Base-by-base conservation (phyloP, 2,797 vertebrate genomes). In the Nyctalus aviator region DNA sequence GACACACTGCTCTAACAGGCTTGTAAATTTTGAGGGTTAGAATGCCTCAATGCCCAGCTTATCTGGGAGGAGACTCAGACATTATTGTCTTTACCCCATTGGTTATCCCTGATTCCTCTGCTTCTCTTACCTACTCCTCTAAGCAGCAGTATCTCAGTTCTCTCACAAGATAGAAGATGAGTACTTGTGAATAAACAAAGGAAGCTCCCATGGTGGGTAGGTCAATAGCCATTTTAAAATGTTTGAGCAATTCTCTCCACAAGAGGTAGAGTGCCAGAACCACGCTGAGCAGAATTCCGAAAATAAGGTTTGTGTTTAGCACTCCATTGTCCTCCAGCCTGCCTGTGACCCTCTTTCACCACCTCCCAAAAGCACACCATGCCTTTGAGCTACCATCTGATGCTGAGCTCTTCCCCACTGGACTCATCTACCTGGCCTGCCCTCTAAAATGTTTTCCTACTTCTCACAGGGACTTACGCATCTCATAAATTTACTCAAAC, bases 181-280 rank as follows among this genome's bases (percentile, higher is more conserved):
- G n/a, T 72, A 23, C 46, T 76, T 90, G 1, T 68, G 78, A 93
- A 77, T 20, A 92, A 91, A 88, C 21, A 73, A 82, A 79, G 5
- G 8, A 18, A 44, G 11, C 50, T 73, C 90, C 32, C 10, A 2
- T 3, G 69, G 46, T 32, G 5, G 66, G 46, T 68, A 27, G n/a
- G 76, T 82, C 57, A 44, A 78, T 37, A 87, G 13, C 4, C 30
- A 37, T 78, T 84, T 84, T 32, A 15, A 71, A 86, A 62, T 20
- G 3, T 68, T 48, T 77, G 44, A 41, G 17, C n/a, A 90, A 41
- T 93, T 93, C 44, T 93, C 35, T 93, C 37, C 64, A 57, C 71
- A 68, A 50, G n/a, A 69, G 15, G 20, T 53, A 25, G 64, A 55
- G 1, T 64, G 48, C 27, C 84, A 44, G 76, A 77, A 86, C 44